phyloP scores from a whole-genome alignment of 35 echinoderm and acorn worm genomes.

The Diadema setosum region DNA sequence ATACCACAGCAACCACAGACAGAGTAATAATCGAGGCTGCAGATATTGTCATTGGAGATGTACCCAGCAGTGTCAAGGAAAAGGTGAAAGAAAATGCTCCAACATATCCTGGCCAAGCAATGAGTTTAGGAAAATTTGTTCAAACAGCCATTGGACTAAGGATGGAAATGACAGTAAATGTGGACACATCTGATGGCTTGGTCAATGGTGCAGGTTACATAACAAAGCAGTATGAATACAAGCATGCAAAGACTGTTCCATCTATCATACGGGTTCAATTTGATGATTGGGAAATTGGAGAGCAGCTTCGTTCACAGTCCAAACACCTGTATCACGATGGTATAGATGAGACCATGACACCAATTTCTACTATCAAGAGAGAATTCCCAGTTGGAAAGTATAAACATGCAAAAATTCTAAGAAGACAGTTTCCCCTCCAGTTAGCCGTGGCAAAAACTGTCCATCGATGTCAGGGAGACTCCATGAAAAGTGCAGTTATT shows the following conservation, averaged over 20 bases:
- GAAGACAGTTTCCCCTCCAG: neutral
- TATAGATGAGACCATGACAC: neutral
- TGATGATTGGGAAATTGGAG: too few species aligned
- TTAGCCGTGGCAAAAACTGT: neutral
- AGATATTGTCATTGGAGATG: too few species aligned
- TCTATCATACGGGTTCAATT: neutral
- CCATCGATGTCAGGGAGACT: neutral
- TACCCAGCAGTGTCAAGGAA: neutral
- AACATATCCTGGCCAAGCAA: neutral
- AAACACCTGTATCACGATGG: neutral
- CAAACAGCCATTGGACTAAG: neutral
- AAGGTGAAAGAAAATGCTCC: too few species aligned
- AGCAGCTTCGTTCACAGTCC: neutral
- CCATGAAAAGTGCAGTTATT: too few species aligned
- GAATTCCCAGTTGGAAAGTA: too few species aligned
- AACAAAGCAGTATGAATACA: neutral
- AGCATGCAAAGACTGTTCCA: neutral
- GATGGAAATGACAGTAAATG: neutral
- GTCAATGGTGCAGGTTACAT: neutral
- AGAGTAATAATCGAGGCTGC: neutral
- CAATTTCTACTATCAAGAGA: neutral
- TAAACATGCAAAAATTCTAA: neutral
- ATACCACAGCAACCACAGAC: neutral
- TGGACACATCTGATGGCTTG: neutral
- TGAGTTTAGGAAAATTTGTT: neutral